Conservation (phyloP, 2,113 vertebrate species). For the Globicephala melas region DNA sequence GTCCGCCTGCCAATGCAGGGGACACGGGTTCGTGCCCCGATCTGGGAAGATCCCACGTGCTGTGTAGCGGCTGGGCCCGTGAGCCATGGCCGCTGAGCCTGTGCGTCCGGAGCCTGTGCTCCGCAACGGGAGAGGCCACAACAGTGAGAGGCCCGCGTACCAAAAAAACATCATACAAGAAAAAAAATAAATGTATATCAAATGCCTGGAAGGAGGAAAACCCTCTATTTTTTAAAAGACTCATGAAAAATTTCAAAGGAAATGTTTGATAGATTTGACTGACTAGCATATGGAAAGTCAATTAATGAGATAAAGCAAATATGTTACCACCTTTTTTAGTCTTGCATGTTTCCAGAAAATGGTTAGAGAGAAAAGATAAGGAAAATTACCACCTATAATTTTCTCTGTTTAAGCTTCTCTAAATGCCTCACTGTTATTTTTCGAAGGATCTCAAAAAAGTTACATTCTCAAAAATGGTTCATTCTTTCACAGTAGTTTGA, state of each 20-base stretch:
- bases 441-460: background rate
- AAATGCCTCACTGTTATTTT: conserved; percentile 12
- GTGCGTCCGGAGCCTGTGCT: too few species aligned
- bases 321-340: background rate
- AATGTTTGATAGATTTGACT: background rate
- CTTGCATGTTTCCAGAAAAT: conserved; percentile 20
- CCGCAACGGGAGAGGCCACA: too few species aligned
- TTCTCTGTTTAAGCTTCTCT: conserved; percentile 7
- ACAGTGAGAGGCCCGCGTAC: too few species aligned
- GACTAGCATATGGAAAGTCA: background rate
- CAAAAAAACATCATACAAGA: background rate
- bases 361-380: background rate
- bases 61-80: too few species aligned
- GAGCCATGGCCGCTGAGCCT: too few species aligned
- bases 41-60: too few species aligned
- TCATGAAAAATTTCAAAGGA: background rate
- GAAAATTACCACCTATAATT: conserved; percentile 17
- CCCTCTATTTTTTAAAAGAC: background rate
- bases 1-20: too few species aligned
- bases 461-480: conserved; percentile 11
- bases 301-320: background rate
- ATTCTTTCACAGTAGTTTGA: background rate
- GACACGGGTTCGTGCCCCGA: too few species aligned
- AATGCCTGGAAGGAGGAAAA: background rate
- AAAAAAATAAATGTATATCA: background rate